Evolutionary conservation across 2,888 invertebrate genomes (phyloP).

Genomic region (Apamea monoglypha): DNA sequence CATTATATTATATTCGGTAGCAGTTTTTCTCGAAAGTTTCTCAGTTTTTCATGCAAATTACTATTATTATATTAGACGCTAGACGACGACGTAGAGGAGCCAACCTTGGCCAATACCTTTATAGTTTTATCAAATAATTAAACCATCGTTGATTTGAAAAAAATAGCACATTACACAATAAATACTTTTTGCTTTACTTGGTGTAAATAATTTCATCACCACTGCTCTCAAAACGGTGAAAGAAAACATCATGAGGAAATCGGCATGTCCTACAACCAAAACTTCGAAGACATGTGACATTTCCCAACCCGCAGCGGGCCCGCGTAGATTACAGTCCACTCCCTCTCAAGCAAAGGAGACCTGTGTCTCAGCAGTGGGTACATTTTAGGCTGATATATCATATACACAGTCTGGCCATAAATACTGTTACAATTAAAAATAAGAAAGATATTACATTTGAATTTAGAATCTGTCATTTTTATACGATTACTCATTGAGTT

Average conservation of each 20-base stretch:
- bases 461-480: too few species aligned
- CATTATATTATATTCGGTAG: neutral
- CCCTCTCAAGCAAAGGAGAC: neutral
- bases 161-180: neutral
- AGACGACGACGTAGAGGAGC: neutral
- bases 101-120: neutral
- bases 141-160: neutral
- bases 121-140: neutral
- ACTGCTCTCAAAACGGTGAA: neutral
- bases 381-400: too few species aligned
- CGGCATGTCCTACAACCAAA: neutral
- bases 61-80: neutral
- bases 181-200: neutral
- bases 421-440: too few species aligned
- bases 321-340: neutral
- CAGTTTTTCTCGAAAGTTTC: neutral
- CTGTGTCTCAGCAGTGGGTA: too few species aligned
- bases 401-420: too few species aligned
- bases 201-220: neutral
- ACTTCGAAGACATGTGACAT: neutral
- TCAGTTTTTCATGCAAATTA: neutral
- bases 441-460: too few species aligned
- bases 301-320: neutral
- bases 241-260: neutral
- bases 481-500: too few species aligned